Evolutionary conservation across 2,113 vertebrate species (phyloP), one percentile per base, ranked within the genome.

Genomic region (Charina bottae): DNA sequence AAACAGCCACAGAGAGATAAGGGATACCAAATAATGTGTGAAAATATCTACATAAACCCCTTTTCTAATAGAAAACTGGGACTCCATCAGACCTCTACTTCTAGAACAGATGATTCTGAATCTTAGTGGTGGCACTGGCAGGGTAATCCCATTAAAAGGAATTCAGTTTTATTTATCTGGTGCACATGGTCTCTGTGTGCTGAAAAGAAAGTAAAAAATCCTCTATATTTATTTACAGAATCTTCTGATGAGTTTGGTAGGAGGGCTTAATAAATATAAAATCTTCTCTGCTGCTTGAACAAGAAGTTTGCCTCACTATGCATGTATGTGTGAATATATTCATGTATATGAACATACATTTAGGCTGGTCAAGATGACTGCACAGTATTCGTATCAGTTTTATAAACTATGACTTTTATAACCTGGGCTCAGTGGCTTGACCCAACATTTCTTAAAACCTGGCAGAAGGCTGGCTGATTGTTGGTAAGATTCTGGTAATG

Each of bases 1-100:
- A 95, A 96, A 89, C 59, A 95, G 92, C 90, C 10, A 0, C 26
- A 78, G 92, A 96, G 87, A 93, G 93, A 95, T 91, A 94, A 94
- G 33, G 60, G 54, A 87, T 58, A 33, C 91, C 53, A 37, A 89
- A 95, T 93, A 90, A 15, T 94, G 33, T 88, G 92, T 0, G 11
- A 92, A 95, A 93, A 55, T 90, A 91, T 87, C 68, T 95, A 46
- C 92, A 93, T 94, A 94, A 96, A 93, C 2, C 12, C 33, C 19
- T 93, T n/a, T 93, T 37, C 58, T 46, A 93, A 93, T 68, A 89
- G 93, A 95, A 96, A 93, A 87, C 9, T 64, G 26, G 83, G 23
- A 7, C 53, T 91, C 89, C 49, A 28, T 85, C 87, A 72, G 85
- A 93, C n/a, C 0, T 49, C n/a, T 56, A 7, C 72, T 95, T 92